Percentiles rank a stretch among this genome's conserved stretches.
Evolutionary conservation across 2,797 vertebrate species (phyloP).

Genomic region (Sebastes kiyomatsui): DNA sequence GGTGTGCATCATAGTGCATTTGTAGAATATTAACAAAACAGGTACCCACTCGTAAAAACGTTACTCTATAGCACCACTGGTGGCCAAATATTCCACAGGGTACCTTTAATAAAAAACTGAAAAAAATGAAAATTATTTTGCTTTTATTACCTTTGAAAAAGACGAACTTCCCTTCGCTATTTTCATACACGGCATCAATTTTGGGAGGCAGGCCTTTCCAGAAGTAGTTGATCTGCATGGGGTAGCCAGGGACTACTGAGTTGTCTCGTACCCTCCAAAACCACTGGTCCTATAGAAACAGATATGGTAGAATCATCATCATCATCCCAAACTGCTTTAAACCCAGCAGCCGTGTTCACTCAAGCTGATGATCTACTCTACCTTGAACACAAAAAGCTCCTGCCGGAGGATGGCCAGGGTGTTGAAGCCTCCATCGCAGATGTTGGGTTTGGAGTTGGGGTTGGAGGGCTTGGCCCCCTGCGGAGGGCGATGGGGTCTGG

Average conservation of each 20-base stretch:
- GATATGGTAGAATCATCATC: background rate
- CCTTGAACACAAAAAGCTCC: constrained; percentile 99
- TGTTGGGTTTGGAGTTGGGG: constrained; percentile 96
- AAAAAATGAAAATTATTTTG: background rate
- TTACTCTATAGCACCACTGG: background rate
- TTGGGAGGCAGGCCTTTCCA: constrained; percentile 95
- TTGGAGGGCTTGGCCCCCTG: constrained; percentile 91
- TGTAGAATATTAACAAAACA: background rate
- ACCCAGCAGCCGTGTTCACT: background rate
- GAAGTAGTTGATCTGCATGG: constrained; percentile 98
- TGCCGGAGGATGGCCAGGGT: constrained; percentile 96
- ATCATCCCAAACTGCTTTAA: background rate
- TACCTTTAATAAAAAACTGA: background rate
- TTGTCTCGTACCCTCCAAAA: constrained; percentile 98
- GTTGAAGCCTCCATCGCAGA: constrained; percentile 99
- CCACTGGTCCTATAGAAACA: constrained; percentile 92
- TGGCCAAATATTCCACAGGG: background rate
- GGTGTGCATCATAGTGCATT: background rate
- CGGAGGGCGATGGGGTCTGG: constrained; percentile 91
- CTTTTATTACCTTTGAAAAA: constrained; percentile 95
- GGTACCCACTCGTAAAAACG: background rate
- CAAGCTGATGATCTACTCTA: constrained; percentile 57
- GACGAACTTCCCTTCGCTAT: constrained; percentile 97
- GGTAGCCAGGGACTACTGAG: constrained; percentile 96
- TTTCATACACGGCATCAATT: constrained; percentile 98